Evolutionary conservation across 2,113 vertebrate species (phyloP).

Genomic region (Oncorhynchus mykiss): DNA sequence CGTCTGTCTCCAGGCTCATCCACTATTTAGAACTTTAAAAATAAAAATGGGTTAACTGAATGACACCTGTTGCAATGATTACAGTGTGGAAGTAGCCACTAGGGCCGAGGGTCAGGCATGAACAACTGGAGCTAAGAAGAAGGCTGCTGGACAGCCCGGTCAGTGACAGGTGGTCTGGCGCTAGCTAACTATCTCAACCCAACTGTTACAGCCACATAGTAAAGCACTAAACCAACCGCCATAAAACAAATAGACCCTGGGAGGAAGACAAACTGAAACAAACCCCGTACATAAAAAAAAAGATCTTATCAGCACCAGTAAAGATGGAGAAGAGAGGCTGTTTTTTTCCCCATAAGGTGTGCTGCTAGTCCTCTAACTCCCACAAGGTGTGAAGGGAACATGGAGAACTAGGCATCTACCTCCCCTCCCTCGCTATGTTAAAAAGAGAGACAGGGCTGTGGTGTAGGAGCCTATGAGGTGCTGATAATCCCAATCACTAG

Average conservation of each 20-base stretch:
- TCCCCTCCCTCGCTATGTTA: not conserved
- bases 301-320: conserved; percentile 18
- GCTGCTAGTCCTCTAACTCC: not conserved
- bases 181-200: conserved; percentile 15
- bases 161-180: conserved; percentile 47
- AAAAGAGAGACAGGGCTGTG: no score
- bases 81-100: conserved; percentile 35
- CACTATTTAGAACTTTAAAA: conserved; percentile 60
- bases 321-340: conserved; percentile 5
- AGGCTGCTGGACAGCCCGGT: conserved; percentile 8
- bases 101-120: conserved; percentile 45
- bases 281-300: conserved; percentile 2
- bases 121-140: conserved; percentile 49
- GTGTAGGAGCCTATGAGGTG: no score
- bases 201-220: conserved; percentile 25
- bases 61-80: conserved; percentile 69
- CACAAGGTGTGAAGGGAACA: not conserved
- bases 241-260: conserved; percentile 23
- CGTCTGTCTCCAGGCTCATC: conserved; percentile 24
- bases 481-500: not conserved
- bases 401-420: not conserved
- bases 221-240: conserved; percentile 30
- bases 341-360: not conserved
- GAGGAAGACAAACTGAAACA: conserved; percentile 5
- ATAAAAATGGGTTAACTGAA: conserved; percentile 61